phyloP scores from a whole-genome alignment of 2,888 invertebrate species.

The Lissocephala sabroskyi region DNA sequence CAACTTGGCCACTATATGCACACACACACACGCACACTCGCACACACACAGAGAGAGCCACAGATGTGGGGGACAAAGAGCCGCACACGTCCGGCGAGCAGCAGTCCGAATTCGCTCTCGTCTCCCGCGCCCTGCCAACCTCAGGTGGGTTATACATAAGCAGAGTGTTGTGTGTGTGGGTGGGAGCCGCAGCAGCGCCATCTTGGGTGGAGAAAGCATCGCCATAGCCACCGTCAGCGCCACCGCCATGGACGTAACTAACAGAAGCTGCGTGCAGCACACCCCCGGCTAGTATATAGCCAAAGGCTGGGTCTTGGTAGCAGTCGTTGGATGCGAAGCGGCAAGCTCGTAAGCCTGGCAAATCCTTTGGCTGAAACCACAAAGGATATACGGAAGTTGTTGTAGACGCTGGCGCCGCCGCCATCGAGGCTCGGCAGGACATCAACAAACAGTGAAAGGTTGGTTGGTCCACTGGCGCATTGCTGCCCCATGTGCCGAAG shows the following conservation, averaged over 20 bases:
- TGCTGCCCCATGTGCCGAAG: conserved; percentile 27
- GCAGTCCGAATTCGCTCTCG: too few species aligned
- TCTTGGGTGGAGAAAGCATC: not conserved
- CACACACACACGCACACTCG: conserved; percentile 9
- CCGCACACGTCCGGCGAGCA: conserved; percentile 49
- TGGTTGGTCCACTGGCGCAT: conserved; percentile 31
- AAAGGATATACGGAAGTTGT: conserved; percentile 69
- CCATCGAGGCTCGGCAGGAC: conserved; percentile 17
- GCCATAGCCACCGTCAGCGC: too few species aligned
- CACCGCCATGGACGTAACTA: conserved; percentile 56
- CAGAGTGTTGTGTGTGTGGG: conserved; percentile 27
- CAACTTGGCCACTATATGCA: conserved; percentile 25
- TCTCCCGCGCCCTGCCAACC: too few species aligned
- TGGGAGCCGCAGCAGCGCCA: conserved; percentile 5
- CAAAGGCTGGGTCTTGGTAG: conserved; percentile 72
- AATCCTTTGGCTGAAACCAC: conserved; percentile 68
- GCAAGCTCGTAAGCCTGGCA: conserved; percentile 71
- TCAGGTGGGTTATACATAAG: too few species aligned
- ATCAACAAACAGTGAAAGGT: conserved; percentile 28
- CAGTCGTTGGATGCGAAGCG: conserved; percentile 69
- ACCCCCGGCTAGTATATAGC: conserved; percentile 73
- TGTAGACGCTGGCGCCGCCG: conserved; percentile 47
- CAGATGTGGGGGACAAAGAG: not conserved
- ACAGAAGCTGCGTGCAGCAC: conserved; percentile 71
- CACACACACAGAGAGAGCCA: too few species aligned